Evolutionary conservation across 2,113 vertebrate species (phyloP).

Genomic region (Mugil cephalus): DNA sequence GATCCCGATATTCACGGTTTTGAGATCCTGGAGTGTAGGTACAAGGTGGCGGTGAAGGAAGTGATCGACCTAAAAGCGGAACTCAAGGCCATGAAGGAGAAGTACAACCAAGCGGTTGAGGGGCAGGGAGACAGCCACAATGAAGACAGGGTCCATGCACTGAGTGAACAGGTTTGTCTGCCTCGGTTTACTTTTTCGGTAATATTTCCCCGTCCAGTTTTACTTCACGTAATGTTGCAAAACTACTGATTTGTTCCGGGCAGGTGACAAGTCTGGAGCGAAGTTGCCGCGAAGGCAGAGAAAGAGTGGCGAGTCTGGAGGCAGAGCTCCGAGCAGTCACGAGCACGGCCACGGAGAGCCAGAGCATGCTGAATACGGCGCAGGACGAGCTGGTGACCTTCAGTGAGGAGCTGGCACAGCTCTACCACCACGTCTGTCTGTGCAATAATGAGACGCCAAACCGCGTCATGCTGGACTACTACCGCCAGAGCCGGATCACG

Average conservation of each 20-base stretch:
- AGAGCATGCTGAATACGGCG: conserved; percentile 91
- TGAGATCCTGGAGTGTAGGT: conserved; percentile 96
- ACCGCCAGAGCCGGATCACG: conserved; percentile 93
- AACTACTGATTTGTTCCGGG: conserved; percentile 1
- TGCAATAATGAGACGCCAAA: conserved; percentile 99
- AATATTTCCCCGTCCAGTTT: not conserved
- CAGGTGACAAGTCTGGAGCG: conserved; percentile 88
- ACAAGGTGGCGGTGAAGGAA: conserved; percentile 96
- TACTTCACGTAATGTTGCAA: not conserved
- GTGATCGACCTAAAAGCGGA: conserved; percentile 98
- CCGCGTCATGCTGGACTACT: conserved; percentile 98
- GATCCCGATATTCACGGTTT: conserved; percentile 92
- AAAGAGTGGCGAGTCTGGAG: conserved; percentile 89
- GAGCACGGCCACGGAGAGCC: conserved; percentile 89
- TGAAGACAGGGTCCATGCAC: conserved; percentile 87
- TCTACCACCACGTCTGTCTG: conserved; percentile 97
- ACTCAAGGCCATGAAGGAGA: conserved; percentile 96
- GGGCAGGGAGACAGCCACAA: conserved; percentile 87
- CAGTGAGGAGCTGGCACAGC: conserved; percentile 97
- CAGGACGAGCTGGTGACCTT: conserved; percentile 98
- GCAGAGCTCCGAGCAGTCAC: conserved; percentile 89
- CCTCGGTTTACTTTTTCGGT: too few species aligned
- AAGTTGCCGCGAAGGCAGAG: conserved; percentile 87
- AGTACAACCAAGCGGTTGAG: conserved; percentile 93
- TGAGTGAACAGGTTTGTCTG: conserved; percentile 85